A percentile compares a stretch with the other conserved stretches of the same genome.
Evolutionary conservation across 2,113 vertebrate genomes (phyloP).

Genomic region (Capreolus pygargus): DNA sequence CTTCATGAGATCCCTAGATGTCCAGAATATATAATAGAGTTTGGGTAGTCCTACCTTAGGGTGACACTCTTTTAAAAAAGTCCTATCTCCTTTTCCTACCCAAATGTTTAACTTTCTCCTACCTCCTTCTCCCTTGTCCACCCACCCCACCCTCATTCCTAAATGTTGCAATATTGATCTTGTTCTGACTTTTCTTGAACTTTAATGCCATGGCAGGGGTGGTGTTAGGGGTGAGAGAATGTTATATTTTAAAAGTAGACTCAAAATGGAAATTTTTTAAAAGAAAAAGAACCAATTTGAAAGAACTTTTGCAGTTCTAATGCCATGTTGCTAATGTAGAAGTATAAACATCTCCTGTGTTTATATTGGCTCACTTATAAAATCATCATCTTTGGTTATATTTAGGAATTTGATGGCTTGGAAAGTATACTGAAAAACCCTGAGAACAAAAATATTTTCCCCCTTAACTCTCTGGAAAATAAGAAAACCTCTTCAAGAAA

Average conservation of each 20-base stretch:
- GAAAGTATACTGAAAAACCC: conserved; percentile 56
- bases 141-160: not conserved
- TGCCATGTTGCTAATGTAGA: conserved; percentile 54
- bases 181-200: conserved; percentile 19
- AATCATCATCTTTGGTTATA: conserved; percentile 69
- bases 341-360: conserved; percentile 53
- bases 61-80: not conserved
- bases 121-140: not conserved
- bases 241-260: not conserved
- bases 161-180: not conserved
- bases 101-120: not conserved
- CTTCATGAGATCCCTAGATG: not conserved
- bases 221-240: not conserved
- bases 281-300: conserved; percentile 40
- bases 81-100: not conserved
- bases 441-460: conserved; percentile 64
- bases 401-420: conserved; percentile 67
- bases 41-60: not conserved
- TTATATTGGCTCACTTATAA: conserved; percentile 64
- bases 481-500: conserved; percentile 19
- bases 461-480: conserved; percentile 47
- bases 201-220: not conserved
- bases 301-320: conserved; percentile 22
- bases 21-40: not conserved
- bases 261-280: not conserved